phyloP scores from a whole-genome alignment of 2,797 vertebrate species.

The Perodicticus potto region DNA sequence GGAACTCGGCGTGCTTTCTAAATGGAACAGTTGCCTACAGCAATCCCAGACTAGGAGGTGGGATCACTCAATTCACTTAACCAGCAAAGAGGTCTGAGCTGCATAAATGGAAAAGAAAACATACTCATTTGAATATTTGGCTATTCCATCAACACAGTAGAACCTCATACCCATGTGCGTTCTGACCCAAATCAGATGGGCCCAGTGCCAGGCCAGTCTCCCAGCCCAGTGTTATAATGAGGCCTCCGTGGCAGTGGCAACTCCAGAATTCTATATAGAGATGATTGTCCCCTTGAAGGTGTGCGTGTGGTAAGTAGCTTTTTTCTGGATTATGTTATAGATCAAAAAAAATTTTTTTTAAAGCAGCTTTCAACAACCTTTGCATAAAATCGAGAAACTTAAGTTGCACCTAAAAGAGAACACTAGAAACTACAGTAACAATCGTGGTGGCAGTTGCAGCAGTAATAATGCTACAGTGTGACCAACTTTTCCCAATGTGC shows the following conservation, averaged over 20 bases:
- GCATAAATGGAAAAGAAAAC: background rate
- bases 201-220: background rate
- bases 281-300: background rate
- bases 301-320: background rate
- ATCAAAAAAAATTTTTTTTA: background rate
- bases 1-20: background rate
- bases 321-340: conserved; percentile 17
- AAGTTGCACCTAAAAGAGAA: background rate
- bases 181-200: background rate
- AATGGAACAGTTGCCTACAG: background rate
- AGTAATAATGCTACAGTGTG: background rate
- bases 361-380: background rate
- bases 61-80: background rate
- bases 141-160: background rate
- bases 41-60: background rate
- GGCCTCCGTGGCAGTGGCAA: background rate
- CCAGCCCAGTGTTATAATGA: background rate
- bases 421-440: background rate
- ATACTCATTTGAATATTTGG: background rate
- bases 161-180: background rate
- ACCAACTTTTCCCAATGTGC: background rate
- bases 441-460: too few species aligned
- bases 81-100: background rate
- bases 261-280: background rate
- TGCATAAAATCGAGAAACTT: background rate